Conservation (phyloP, 2,797 vertebrate species). For the Cyprinella venusta region DNA sequence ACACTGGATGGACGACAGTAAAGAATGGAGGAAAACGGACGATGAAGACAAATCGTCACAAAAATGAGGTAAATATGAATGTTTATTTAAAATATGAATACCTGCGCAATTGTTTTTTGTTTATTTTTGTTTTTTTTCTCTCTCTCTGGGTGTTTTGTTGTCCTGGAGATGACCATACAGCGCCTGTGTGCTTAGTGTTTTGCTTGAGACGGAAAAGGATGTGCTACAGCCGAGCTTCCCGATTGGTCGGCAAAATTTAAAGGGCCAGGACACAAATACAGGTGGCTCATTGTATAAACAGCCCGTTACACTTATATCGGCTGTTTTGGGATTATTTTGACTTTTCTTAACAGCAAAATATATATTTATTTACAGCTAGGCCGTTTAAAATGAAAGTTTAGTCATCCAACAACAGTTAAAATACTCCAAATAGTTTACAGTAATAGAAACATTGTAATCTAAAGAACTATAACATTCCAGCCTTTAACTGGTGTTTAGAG, state of each 20-base stretch:
- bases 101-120: slow-evolving; percentile 2
- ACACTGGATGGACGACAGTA: slow-evolving; percentile 13
- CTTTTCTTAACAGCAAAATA: neutral
- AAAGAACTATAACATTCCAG: neutral
- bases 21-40: slow-evolving; percentile 3
- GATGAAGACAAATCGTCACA: neutral
- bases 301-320: no score
- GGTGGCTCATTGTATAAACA: slow-evolving; percentile 14
- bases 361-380: neutral
- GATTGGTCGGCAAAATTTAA: slow-evolving; percentile 38
- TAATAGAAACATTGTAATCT: neutral
- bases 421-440: neutral
- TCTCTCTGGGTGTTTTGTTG: slow-evolving; percentile 18
- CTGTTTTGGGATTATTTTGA: neutral
- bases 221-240: neutral
- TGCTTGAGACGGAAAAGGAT: slow-evolving; percentile 14
- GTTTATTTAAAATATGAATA: slow-evolving; percentile 29
- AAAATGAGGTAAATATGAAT: neutral
- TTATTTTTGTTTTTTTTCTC: no score
- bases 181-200: slow-evolving; percentile 10
- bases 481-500: neutral
- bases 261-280: slow-evolving; percentile 32
- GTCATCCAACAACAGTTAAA: neutral
- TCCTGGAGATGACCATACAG: slow-evolving; percentile 20
- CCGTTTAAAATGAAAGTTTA: neutral